A percentile compares a stretch with the other conserved stretches of the same genome.
phyloP scores from a whole-genome alignment of 1,140 invertebrate genomes.

The Meloidogyne hapla region DNA sequence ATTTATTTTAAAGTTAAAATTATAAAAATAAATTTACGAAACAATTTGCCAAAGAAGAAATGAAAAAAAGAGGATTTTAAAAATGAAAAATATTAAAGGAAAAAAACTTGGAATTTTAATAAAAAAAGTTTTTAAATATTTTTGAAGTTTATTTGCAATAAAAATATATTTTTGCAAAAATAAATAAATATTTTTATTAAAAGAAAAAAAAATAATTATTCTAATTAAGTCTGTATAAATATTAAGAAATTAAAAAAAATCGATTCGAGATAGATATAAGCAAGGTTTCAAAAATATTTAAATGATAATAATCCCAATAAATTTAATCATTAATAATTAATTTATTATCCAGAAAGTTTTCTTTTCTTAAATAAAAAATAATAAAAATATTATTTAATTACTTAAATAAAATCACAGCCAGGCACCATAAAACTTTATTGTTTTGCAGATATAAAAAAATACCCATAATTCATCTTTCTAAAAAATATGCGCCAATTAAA shows the following conservation, averaged over 20 bases:
- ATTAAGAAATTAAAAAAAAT: too few species aligned
- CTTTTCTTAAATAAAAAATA: too few species aligned
- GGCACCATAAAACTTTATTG: background rate
- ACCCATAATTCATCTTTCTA: background rate
- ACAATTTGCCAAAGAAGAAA: background rate
- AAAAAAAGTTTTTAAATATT: background rate
- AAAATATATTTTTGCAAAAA: background rate
- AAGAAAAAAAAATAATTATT: background rate
- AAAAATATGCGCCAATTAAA: background rate
- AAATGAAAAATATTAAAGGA: background rate
- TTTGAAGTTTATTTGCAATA: background rate
- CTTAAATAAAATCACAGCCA: background rate
- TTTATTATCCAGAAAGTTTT: background rate
- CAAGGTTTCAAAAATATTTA: too few species aligned
- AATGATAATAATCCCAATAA: too few species aligned
- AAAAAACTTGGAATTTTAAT: background rate
- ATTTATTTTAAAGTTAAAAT: background rate
- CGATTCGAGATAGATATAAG: too few species aligned
- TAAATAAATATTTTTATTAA: background rate
- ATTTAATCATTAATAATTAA: too few species aligned
- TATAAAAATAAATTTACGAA: too few species aligned
- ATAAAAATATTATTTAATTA: background rate
- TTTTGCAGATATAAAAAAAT: background rate
- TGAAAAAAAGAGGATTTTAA: too few species aligned
- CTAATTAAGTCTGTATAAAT: too few species aligned